Evolutionary conservation across 2,888 invertebrate species (phyloP), one percentile per base, ranked within the genome.

Genomic region (Trisateles emortualis): DNA sequence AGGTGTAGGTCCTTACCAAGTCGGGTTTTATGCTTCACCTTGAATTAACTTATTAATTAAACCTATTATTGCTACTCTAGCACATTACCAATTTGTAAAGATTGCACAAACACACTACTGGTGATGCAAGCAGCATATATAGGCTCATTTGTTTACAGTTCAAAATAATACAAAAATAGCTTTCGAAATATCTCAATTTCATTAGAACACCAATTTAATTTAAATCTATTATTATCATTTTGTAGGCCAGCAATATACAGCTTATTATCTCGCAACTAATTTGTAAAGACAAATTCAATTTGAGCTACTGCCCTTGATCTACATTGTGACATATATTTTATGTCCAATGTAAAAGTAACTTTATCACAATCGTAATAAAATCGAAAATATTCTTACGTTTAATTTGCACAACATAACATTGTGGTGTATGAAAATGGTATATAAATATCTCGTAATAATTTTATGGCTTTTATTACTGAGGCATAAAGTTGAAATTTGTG

Each of bases 401-500:
- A 42, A 64, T 59, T 55, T 44, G 40, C 50, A 58, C 50, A 53
- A 46, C 55, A 54, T 44, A 59, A 54, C 54, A 54, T 52, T 30
- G 54, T 46, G 24, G 43, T 45, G 38, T 36, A 51, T 44, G 62
- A 40, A 50, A 52, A 40, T 52, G 53, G 50, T 58, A 57, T 64
- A 64, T 64, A 64, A 66, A 55, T 53, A 58, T 58, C 39, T 39
- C 32, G 52, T 44, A 41, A 51, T 57, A 55, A 61, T 50, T 59
- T 63, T 52, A 55, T 59, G 46, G 48, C 22, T 44, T 66, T 68
- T 68, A 68, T 59, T 58, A 52, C 55, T 1, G n/a, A 8, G 26
- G 0, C 2, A 58, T 66, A 69, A 60, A 66, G 67, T 52, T 56
- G 45, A 66, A 60, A 69, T 22, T 66, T 66, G 66, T 19, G 24